These are phyloP conservation scores for Lamellibrachia columna DNA, from an alignment of 2,888 invertebrate genomes.

Conservation along the genomic window DNA sequence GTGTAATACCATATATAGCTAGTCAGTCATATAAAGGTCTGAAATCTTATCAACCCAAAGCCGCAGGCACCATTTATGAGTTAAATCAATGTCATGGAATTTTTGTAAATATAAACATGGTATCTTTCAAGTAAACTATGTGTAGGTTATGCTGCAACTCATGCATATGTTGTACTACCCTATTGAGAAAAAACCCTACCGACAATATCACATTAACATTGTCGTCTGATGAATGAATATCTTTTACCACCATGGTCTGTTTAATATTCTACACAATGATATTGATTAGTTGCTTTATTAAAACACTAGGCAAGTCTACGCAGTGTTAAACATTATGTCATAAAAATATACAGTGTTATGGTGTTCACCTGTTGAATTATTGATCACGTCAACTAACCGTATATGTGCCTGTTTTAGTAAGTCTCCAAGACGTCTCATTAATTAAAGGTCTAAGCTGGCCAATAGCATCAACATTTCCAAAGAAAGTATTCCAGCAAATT, in stretches of 20 bases:
- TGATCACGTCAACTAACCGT: not conserved
- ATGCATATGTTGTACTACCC: not conserved
- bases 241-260: not conserved
- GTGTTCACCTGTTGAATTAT: not conserved
- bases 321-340: not conserved
- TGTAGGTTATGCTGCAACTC: too few species aligned
- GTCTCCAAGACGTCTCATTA: not conserved
- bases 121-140: too few species aligned
- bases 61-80: not conserved
- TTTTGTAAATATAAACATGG: not conserved
- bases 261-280: not conserved
- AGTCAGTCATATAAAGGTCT: too few species aligned
- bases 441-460: not conserved
- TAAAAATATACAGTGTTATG: not conserved
- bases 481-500: not conserved
- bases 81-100: not conserved
- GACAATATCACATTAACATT: not conserved
- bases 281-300: not conserved
- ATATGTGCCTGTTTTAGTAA: not conserved
- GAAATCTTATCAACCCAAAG: too few species aligned
- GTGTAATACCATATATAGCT: not conserved
- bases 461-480: not conserved
- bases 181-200: not conserved
- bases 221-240: constrained; percentile 4
- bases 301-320: not conserved